Conservation (phyloP, 1,140 invertebrate species). For the Solenopsis invicta region DNA sequence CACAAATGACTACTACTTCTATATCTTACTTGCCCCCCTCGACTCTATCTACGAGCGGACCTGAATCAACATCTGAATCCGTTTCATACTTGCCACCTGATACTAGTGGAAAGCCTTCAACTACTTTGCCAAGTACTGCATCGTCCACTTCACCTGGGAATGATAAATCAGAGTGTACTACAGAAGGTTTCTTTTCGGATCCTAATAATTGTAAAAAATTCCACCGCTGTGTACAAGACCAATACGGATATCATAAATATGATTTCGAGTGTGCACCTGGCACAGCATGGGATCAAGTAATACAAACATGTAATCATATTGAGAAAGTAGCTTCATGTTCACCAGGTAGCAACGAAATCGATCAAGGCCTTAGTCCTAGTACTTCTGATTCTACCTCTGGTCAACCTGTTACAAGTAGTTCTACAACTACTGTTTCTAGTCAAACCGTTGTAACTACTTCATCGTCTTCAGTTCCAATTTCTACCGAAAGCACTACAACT, state of each 20-base stretch:
- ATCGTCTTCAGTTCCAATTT: not conserved
- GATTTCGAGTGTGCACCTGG: constrained; percentile 82
- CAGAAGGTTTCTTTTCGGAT: constrained; percentile 90
- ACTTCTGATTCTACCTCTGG: constrained; percentile 31
- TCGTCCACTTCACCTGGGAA: constrained; percentile 19
- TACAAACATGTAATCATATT: constrained; percentile 84
- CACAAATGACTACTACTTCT: constrained; percentile 28
- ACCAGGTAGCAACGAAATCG: constrained; percentile 66
- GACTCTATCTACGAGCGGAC: not conserved
- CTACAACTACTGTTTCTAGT: not conserved
- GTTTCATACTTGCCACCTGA: constrained; percentile 38
- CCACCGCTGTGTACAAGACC: constrained; percentile 87
- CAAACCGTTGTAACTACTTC: not conserved
- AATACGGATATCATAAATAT: constrained; percentile 82
- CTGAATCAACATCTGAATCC: constrained; percentile 4
- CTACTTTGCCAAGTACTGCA: not conserved
- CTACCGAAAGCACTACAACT: constrained; percentile 29
- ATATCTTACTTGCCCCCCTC: constrained; percentile 39
- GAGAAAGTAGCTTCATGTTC: constrained; percentile 79
- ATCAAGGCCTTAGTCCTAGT: constrained; percentile 5
- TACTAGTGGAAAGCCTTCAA: not conserved
- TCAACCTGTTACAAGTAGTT: not conserved
- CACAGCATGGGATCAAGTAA: constrained; percentile 83
- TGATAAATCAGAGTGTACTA: constrained; percentile 81
- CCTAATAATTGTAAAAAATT: constrained; percentile 88